These are phyloP conservation scores for Dynastes tityus DNA, from an alignment of 2,888 invertebrate genomes.

Conservation along the genomic window DNA sequence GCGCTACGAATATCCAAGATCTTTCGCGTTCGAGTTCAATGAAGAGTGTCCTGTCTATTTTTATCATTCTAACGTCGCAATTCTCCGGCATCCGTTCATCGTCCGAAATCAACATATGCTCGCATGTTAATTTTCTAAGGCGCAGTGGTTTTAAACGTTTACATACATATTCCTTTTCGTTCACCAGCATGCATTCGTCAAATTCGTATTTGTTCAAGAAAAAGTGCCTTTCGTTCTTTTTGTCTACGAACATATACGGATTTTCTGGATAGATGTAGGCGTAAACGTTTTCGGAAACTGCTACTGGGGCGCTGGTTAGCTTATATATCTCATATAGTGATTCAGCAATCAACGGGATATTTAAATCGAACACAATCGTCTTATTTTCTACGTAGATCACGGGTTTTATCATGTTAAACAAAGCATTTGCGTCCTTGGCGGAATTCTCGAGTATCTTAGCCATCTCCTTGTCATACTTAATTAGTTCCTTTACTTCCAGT, in stretches of 20 bases:
- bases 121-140: neutral
- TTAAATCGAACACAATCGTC: neutral
- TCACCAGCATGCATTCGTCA: neutral
- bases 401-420: conserved; percentile 28
- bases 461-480: neutral
- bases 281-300: conserved; percentile 11
- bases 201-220: conserved; percentile 12
- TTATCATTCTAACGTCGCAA: conserved; percentile 21
- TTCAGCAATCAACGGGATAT: conserved; percentile 12
- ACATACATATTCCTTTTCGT: neutral
- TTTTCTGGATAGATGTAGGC: conserved; percentile 28
- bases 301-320: conserved; percentile 19
- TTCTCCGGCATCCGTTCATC: neutral
- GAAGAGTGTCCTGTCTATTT: neutral
- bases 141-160: conserved; percentile 12
- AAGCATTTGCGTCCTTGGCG: neutral
- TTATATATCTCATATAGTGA: conserved; percentile 15
- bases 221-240: conserved; percentile 8
- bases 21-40: conserved; percentile 14
- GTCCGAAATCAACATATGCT: neutral
- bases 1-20: conserved; percentile 14
- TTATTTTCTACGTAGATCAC: conserved; percentile 21
- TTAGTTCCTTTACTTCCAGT: neutral
- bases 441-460: neutral
- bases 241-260: conserved; percentile 19